Percentiles rank a stretch among this genome's conserved stretches.
These are phyloP conservation scores for Chamaetylas fuelleborni DNA, from an alignment of 2,113 vertebrate genomes.

Conservation along the genomic window DNA sequence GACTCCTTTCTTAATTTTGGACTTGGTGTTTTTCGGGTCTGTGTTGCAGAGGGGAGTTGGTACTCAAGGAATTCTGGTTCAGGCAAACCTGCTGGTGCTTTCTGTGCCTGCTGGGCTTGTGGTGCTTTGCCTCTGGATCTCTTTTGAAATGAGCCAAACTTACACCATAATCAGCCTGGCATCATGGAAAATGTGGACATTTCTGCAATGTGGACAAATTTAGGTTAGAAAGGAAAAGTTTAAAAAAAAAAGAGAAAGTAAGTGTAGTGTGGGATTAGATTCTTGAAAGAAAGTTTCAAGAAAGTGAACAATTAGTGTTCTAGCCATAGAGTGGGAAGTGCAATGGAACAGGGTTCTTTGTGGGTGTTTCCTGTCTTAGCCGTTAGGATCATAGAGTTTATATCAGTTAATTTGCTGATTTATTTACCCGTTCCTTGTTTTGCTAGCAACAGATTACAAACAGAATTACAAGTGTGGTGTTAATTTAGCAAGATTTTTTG, in stretches of 20 bases:
- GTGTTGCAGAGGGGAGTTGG: not conserved
- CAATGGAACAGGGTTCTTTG: not conserved
- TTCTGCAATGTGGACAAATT: not conserved
- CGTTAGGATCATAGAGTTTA: not conserved
- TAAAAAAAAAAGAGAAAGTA: not conserved
- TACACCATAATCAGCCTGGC: not conserved
- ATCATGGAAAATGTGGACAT: not conserved
- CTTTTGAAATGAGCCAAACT: not conserved
- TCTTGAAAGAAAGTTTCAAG: not conserved
- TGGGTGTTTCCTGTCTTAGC: not conserved
- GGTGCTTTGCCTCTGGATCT: not conserved
- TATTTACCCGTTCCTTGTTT: not conserved
- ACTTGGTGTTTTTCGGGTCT: not conserved
- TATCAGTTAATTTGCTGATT: not conserved
- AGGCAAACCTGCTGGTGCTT: not conserved
- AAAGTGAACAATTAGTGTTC: not conserved
- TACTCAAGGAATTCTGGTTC: not conserved
- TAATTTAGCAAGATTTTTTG: not conserved
- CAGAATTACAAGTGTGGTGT: not conserved
- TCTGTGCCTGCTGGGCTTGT: rapidly evolving
- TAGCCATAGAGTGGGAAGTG: not conserved
- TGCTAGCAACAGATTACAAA: not conserved
- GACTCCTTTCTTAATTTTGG: not conserved
- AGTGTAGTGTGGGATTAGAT: not conserved
- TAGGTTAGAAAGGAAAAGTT: not conserved